phyloP scores from a whole-genome alignment of 2,797 vertebrate genomes.

The Gymnoscopelus braueri region DNA sequence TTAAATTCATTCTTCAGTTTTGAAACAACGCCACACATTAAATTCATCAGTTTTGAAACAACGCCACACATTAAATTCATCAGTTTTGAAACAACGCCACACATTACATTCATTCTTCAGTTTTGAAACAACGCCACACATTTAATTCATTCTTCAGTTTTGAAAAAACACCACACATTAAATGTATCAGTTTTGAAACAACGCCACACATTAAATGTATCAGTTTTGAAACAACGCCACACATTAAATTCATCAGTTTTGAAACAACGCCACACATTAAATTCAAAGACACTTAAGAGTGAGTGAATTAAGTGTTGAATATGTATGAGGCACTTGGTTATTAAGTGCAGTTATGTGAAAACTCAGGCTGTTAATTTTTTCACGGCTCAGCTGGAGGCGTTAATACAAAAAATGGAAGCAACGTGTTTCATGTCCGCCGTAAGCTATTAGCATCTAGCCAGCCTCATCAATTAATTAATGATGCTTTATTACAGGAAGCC shows the following conservation, averaged over 20 bases:
- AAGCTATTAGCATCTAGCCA: conserved; percentile 44
- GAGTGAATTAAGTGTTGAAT: conserved; percentile 68
- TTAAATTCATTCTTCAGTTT: too few species aligned
- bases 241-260: not conserved
- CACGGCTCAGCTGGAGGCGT: conserved; percentile 58
- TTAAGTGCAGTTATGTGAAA: conserved; percentile 64
- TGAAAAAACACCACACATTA: too few species aligned
- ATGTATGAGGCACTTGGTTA: conserved; percentile 70
- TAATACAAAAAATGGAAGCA: conserved; percentile 52
- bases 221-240: too few species aligned
- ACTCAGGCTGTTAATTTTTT: conserved; percentile 69
- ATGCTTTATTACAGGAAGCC: conserved; percentile 65
- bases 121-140: too few species aligned
- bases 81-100: conserved; percentile 31
- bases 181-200: too few species aligned
- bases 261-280: conserved; percentile 52
- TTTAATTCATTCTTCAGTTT: too few species aligned
- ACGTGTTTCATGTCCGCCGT: conserved; percentile 51
- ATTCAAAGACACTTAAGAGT: conserved; percentile 73
- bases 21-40: too few species aligned
- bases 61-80: conserved; percentile 61
- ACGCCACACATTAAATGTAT: too few species aligned
- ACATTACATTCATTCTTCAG: conserved; percentile 70
- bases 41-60: conserved; percentile 19
- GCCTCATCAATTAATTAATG: conserved; percentile 63